A percentile compares a stretch with the other conserved stretches of the same genome.
phyloP scores from a whole-genome alignment of 2,888 invertebrate species.

The Netelia virgata region DNA sequence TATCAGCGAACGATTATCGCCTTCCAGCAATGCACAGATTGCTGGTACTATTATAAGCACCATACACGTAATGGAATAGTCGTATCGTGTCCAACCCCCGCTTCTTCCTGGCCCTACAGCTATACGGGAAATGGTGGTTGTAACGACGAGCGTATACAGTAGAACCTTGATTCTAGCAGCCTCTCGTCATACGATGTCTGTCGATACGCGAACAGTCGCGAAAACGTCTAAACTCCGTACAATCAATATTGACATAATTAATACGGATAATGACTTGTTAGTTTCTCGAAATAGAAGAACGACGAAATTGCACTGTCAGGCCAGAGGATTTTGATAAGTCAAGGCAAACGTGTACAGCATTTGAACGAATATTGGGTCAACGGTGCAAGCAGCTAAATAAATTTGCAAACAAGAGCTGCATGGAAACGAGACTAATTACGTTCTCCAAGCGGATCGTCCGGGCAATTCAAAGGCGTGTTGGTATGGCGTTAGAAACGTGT shows the following conservation, averaged over 20 bases:
- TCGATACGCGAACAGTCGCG: too few relatives aligned
- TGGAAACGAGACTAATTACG: conserved; percentile 41
- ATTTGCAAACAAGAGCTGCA: background rate
- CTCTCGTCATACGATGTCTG: background rate
- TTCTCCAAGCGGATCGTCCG: conserved; percentile 25
- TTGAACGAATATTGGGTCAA: background rate
- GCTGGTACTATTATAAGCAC: background rate
- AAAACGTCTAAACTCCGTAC: too few relatives aligned
- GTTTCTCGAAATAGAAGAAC: too few relatives aligned
- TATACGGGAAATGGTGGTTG: background rate
- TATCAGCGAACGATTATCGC: conserved; percentile 50
- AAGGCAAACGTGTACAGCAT: too few relatives aligned
- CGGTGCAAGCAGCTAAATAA: background rate
- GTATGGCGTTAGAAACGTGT: conserved; percentile 34
- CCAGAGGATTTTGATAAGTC: too few relatives aligned
- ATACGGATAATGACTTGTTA: too few relatives aligned
- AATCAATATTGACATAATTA: too few relatives aligned
- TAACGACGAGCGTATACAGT: background rate
- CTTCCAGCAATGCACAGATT: conserved; percentile 50
- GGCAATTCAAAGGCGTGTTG: conserved; percentile 28
- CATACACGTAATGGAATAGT: background rate
- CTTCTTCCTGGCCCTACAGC: conserved; percentile 6
- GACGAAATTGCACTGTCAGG: too few relatives aligned
- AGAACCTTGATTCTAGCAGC: background rate
- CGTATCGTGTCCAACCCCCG: conserved; percentile 4